These are phyloP conservation scores for Crypturellus tataupa DNA, from an alignment of 2,797 vertebrate genomes.

Conservation along the genomic window DNA sequence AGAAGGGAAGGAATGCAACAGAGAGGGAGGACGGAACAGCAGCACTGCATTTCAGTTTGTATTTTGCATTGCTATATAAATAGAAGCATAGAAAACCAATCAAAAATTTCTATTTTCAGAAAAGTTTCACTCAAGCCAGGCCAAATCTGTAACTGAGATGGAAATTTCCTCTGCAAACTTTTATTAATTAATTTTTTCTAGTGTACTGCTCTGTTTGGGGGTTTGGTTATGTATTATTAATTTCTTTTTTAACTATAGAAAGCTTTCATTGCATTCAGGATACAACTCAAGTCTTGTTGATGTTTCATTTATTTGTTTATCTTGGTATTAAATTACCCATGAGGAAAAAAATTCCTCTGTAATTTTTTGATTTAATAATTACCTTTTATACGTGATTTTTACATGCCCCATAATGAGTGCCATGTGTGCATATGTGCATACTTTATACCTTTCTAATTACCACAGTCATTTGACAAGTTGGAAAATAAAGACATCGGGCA, in stretches of 20 bases:
- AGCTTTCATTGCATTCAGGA: neutral
- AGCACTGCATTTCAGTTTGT: neutral
- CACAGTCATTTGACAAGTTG: neutral
- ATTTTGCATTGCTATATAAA: neutral
- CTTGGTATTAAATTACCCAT: neutral
- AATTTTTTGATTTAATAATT: neutral
- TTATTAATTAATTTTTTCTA: neutral
- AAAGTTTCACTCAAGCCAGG: neutral
- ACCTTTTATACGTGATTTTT: neutral
- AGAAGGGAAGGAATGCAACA: neutral
- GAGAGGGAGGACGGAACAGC: neutral
- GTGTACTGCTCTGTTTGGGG: neutral
- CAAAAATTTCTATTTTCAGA: neutral
- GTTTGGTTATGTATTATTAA: neutral
- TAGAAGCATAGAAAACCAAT: neutral
- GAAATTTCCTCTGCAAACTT: neutral
- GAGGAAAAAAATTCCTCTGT: neutral
- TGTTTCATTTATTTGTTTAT: neutral
- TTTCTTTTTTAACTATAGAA: neutral
- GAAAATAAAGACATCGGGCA: neutral
- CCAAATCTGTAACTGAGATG: neutral
- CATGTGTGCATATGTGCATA: no score
- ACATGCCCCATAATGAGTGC: no score
- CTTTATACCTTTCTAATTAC: neutral
- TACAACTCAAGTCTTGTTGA: neutral